Conservation (phyloP, 2,113 vertebrate genomes). For the Cololabis saira region DNA sequence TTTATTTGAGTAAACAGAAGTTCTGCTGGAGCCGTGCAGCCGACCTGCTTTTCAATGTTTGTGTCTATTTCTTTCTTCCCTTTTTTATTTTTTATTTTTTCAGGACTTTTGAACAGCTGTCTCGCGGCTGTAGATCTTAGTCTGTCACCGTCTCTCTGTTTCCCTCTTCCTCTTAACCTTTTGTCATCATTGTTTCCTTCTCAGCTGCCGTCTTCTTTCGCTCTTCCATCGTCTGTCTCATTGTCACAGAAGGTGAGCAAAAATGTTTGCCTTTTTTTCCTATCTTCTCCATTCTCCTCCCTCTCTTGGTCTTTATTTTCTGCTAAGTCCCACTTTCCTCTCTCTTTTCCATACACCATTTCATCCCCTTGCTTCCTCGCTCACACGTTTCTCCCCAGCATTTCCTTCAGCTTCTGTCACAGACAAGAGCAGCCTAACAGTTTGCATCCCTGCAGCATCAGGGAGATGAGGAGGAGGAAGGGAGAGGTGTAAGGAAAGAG, state of each 20-base stretch:
- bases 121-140: conserved; percentile 46
- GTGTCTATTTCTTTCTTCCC: neutral
- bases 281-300: neutral
- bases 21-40: conserved; percentile 52
- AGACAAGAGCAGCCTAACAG: conserved; percentile 25
- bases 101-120: conserved; percentile 53
- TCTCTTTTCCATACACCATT: neutral
- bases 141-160: conserved; percentile 21
- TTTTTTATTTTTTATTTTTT: conserved; percentile 8
- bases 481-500: conserved; percentile 17
- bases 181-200: conserved; percentile 51
- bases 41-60: conserved; percentile 54
- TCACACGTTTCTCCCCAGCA: conserved; percentile 29
- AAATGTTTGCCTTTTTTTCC: conserved; percentile 13
- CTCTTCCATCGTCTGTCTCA: conserved; percentile 37
- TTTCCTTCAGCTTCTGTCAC: conserved; percentile 31
- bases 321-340: conserved; percentile 22
- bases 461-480: conserved; percentile 8
- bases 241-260: conserved; percentile 40
- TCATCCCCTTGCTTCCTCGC: conserved; percentile 10
- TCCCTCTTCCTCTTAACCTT: conserved; percentile 30
- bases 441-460: conserved; percentile 48
- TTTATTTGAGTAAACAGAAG: conserved; percentile 65
- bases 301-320: neutral
- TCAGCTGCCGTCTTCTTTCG: conserved; percentile 38